Evolutionary conservation across 2,797 vertebrate species (phyloP).

Genomic region (Danionella dracula): DNA sequence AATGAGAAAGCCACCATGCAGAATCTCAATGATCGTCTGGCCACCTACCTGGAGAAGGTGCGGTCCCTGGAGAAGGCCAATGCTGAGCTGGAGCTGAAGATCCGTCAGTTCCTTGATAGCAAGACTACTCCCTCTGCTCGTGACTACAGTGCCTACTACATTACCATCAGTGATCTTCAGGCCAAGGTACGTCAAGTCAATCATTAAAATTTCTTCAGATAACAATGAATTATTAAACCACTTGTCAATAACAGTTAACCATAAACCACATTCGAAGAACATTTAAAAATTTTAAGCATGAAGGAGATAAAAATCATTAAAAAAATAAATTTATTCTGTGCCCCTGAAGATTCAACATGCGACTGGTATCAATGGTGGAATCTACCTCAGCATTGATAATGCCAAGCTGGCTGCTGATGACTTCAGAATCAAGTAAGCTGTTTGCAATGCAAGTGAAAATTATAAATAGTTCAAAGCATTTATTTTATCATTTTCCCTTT

Average conservation of each 20-base stretch:
- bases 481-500: not conserved
- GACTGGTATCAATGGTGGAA: conserved; percentile 52
- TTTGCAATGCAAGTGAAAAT: not conserved
- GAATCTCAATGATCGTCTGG: conserved; percentile 78
- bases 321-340: not conserved
- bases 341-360: conserved; percentile 58
- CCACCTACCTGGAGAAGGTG: conserved; percentile 74
- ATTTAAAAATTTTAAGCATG: not conserved
- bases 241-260: not conserved
- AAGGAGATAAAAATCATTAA: not conserved
- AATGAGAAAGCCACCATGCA: conserved; percentile 73
- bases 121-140: conserved; percentile 49
- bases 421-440: conserved; percentile 68
- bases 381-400: conserved; percentile 65
- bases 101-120: conserved; percentile 67
- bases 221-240: not conserved
- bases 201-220: not conserved
- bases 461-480: not conserved
- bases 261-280: not conserved
- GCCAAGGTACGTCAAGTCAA: conserved; percentile 64
- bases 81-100: conserved; percentile 74
- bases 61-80: conserved; percentile 74
- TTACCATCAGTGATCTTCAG: conserved; percentile 71
- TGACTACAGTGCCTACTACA: conserved; percentile 66
- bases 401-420: conserved; percentile 68